Evolutionary conservation across 2,797 vertebrate genomes (phyloP).

Genomic region (Platyrinchus mystaceus): DNA sequence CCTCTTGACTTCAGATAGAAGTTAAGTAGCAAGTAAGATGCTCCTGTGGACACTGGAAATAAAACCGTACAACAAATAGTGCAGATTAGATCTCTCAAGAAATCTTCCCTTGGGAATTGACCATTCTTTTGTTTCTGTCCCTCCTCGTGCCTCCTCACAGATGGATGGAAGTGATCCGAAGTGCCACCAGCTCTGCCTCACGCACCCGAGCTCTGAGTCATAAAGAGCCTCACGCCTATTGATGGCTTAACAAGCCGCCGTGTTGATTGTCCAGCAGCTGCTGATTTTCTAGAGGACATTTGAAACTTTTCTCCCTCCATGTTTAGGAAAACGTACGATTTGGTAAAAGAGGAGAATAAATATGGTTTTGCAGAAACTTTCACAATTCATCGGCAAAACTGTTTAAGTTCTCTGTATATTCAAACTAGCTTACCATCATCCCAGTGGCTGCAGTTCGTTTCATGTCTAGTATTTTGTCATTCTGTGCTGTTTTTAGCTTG

Average conservation of each 20-base stretch:
- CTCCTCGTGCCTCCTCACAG: slow-evolving; percentile 64
- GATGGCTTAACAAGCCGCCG: slow-evolving; percentile 54
- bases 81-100: fast-evolving
- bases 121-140: not conserved
- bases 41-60: not conserved
- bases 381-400: slow-evolving; percentile 34
- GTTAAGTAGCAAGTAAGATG: not conserved
- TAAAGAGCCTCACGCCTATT: slow-evolving; percentile 87
- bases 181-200: slow-evolving; percentile 87
- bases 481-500: slow-evolving; percentile 71
- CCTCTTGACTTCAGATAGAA: not conserved
- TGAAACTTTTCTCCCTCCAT: slow-evolving; percentile 59
- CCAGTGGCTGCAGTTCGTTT: slow-evolving; percentile 51
- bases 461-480: slow-evolving; percentile 61
- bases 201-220: slow-evolving; percentile 82
- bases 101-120: not conserved
- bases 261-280: slow-evolving; percentile 44
- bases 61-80: not conserved
- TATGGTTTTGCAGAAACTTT: slow-evolving; percentile 51
- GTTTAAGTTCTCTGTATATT: slow-evolving; percentile 13
- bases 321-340: slow-evolving; percentile 56
- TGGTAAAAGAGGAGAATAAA: slow-evolving; percentile 33
- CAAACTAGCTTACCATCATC: slow-evolving; percentile 9
- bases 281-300: slow-evolving; percentile 67
- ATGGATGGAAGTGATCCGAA: slow-evolving; percentile 99